Evolutionary conservation across 2,888 invertebrate species (phyloP), one percentile per base, ranked within the genome.

Genomic region (Chrysopilus asiliformis): DNA sequence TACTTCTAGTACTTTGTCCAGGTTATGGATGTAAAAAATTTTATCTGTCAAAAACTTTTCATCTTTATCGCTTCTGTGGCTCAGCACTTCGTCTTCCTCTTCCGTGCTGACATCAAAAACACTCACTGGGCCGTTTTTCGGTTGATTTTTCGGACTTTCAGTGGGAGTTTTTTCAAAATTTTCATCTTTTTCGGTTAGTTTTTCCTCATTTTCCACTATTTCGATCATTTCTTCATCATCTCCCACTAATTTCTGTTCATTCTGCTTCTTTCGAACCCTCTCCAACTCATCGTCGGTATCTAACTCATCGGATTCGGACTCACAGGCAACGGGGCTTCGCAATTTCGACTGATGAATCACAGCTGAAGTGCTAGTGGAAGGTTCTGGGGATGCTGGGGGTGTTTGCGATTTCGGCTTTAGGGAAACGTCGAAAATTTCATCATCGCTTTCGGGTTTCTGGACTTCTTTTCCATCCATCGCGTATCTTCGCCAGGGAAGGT

Each of bases 211-310:
- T 4, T 10, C 14, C 16, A 18, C 18, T 17, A 3, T 15, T 29
- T 34, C 22, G 32, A 5, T 39, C 32, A 12, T 31, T 8, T 9
- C 34, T 10, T 27, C 25, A 25, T n/a, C 30, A 22, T 18, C 15
- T 10, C n/a, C 28, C 25, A 9, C n/a, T 9, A n/a, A 3, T 20
- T 25, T 16, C 6, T 36, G 20, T 20, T 17, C 12, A 16, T 27
- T 5, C 13, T 5, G 14, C 24, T 39, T 34, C 20, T 36, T 31
- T 20, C 26, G 28, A 17, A 53, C 45, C 14, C 49, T 51, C 43
- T 55, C 47, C 15, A 61, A 47, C 44, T 62, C 61, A 38, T 62
- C 62, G 20, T 62, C 61, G 1, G 60, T 62, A 28, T 61, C 60
- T 8, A n/a, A n/a, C n/a, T n/a, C n/a, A n/a, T n/a, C n/a, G n/a